phyloP scores from a whole-genome alignment of 2,113 vertebrate species.

The Irena cyanogastra region DNA sequence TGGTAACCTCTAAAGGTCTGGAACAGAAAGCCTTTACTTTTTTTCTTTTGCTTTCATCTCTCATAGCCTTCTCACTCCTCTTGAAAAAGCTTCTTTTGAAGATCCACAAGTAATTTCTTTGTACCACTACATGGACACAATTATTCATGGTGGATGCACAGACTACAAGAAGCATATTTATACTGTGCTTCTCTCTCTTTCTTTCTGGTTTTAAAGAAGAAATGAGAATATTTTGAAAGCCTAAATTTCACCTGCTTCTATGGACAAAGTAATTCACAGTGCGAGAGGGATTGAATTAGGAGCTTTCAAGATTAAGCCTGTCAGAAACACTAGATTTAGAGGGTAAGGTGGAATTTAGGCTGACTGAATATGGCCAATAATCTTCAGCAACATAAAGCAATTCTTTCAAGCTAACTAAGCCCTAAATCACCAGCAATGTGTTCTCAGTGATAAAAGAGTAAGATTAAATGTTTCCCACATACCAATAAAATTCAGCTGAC shows the following conservation, averaged over 20 bases:
- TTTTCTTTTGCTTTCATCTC: background rate
- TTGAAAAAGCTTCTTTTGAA: background rate
- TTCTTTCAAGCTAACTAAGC: slow-evolving; percentile 3
- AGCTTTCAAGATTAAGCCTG: background rate
- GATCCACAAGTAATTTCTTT: background rate
- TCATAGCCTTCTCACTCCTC: background rate
- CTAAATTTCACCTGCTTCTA: background rate
- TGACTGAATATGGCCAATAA: background rate
- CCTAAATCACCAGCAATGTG: slow-evolving; percentile 7
- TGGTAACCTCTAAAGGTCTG: background rate
- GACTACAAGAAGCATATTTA: background rate
- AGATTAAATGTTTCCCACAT: background rate
- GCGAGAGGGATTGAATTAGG: background rate
- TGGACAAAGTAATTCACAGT: background rate
- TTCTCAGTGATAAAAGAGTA: background rate
- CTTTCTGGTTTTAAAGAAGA: background rate
- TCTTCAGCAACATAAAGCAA: background rate
- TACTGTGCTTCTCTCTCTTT: background rate
- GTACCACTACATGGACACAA: background rate
- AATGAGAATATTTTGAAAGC: background rate
- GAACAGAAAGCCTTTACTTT: background rate
- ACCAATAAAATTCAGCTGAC: background rate
- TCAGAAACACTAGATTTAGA: background rate
- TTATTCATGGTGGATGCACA: background rate
- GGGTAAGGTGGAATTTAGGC: background rate